Evolutionary conservation across 2,113 vertebrate species (phyloP), one percentile per base, ranked within the genome.

Genomic region (Mus musculus): DNA sequence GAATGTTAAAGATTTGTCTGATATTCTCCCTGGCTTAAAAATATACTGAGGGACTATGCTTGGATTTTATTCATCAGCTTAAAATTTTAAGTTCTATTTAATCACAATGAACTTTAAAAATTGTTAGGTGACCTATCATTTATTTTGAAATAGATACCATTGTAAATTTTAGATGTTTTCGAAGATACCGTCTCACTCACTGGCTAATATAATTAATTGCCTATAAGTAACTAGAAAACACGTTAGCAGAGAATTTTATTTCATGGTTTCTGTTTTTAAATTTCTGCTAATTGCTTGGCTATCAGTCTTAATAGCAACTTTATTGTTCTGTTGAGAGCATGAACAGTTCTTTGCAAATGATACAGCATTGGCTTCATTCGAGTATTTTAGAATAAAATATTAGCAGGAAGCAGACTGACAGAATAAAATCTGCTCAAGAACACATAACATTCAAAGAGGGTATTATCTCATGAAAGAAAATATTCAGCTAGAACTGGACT

Each of bases 151-250:
- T 76, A 85, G 42, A 92, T 56, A 71, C 7, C 46, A 81, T 86
- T 91, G 20, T 86, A 63, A 49, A 92, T n/a, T 81, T 81, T 93
- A 49, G 42, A 88, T 78, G 59, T 19, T 94, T 56, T 13, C 63
- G 61, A 91, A 93, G 36, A 89, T 86, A 92, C 77, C 86, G 30
- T 96, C 39, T 72, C 52, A 90, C 8, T 52, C 16, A 84, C 8
- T 77, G 52, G 77, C 14, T 36, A 69, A 69, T 36, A 65, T 63
- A 89, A 89, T 61, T 63, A 89, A 89, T 61, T 96, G n/a, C 71
- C 28, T 77, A 61, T 81, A 28, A 46, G 49, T 94, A 86, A 61
- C 14, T 92, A 92, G 95, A 88, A 91, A 26, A 89, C n/a, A 88
- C 76, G 89, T 93, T 76, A 71, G 7, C 59, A 96, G 30, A 90